phyloP scores from a whole-genome alignment of 2,888 invertebrate species.

The Pogonocherus hispidulus region DNA sequence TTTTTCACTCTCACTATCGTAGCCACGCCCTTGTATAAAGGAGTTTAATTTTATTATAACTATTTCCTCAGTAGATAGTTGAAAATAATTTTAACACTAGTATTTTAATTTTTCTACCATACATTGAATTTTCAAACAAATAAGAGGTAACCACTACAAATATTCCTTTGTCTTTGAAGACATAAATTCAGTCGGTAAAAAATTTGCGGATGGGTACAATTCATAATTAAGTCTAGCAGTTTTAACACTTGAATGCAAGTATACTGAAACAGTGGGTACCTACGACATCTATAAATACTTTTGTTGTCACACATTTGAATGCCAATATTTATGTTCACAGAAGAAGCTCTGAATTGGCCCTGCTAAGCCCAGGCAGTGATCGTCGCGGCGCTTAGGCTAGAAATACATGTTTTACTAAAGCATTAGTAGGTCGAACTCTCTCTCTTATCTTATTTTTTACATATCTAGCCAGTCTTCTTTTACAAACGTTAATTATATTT shows the following conservation, averaged over 20 bases:
- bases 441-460: background rate
- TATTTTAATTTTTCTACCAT: no score
- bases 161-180: no score
- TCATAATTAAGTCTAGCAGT: background rate
- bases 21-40: no score
- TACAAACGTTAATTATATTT: background rate
- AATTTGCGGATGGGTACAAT: no score
- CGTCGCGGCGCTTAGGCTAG: constrained; percentile 38
- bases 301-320: constrained; percentile 50
- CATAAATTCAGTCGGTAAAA: no score
- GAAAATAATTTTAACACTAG: no score
- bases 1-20: no score
- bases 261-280: constrained; percentile 12
- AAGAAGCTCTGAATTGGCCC: constrained; percentile 43
- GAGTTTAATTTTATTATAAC: no score
- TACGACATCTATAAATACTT: constrained; percentile 48
- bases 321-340: constrained; percentile 47
- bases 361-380: constrained; percentile 40
- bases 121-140: no score
- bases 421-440: background rate
- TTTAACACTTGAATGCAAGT: constrained; percentile 25
- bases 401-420: constrained; percentile 18
- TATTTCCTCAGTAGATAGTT: no score
- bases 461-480: background rate
- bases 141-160: no score